phyloP scores from a whole-genome alignment of 2,888 invertebrate species.

The Tubulanus polymorphus region DNA sequence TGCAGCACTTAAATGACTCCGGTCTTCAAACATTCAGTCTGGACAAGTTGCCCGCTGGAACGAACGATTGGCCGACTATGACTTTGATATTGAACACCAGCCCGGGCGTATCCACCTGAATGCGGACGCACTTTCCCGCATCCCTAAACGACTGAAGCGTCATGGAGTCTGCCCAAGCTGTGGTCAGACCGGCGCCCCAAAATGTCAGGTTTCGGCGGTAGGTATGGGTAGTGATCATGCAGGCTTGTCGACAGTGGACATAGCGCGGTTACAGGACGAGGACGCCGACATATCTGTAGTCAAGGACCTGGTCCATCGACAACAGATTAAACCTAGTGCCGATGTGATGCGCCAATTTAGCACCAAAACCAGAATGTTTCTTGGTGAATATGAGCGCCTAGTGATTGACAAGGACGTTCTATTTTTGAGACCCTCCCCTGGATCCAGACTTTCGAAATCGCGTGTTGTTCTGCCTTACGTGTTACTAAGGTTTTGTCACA shows the following conservation, averaged over 20 bases:
- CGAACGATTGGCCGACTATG: not conserved
- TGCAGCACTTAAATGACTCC: not conserved
- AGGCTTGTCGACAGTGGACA: too few relatives aligned
- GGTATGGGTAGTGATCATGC: too few relatives aligned
- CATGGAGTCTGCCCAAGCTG: too few relatives aligned
- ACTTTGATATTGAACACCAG: conserved; percentile 8
- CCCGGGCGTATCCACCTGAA: conserved; percentile 12
- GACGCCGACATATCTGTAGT: too few relatives aligned
- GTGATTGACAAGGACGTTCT: not conserved
- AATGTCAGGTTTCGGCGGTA: too few relatives aligned
- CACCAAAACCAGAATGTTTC: not conserved
- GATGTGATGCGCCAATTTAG: not conserved
- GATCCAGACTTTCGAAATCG: not conserved
- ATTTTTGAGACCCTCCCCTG: not conserved
- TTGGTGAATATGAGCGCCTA: too few relatives aligned
- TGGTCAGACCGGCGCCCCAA: too few relatives aligned
- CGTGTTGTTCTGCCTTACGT: not conserved
- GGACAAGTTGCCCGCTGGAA: conserved; percentile 2
- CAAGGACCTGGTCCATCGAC: too few relatives aligned
- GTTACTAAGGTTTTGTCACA: not conserved
- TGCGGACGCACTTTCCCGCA: conserved; percentile 14
- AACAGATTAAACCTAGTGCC: too few relatives aligned
- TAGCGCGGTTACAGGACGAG: too few relatives aligned
- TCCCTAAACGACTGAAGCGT: too few relatives aligned
- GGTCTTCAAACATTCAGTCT: too few relatives aligned